A percentile compares a stretch with the other conserved stretches of the same genome.
These are phyloP conservation scores for Tyrannus savana DNA, from an alignment of 2,113 vertebrate species.

Conservation along the genomic window DNA sequence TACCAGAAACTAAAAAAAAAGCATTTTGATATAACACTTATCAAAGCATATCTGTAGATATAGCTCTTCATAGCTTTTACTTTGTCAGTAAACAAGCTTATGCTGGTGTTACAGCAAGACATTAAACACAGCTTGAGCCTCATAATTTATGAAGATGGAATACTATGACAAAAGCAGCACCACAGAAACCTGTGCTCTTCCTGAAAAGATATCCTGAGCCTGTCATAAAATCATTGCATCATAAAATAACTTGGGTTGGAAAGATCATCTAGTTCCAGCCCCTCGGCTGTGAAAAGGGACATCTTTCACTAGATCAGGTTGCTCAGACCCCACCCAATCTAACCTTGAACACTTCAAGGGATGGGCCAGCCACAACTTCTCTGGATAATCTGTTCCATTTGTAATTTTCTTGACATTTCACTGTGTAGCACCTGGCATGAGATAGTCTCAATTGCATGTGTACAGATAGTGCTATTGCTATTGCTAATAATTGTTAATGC, in stretches of 20 bases:
- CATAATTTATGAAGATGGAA: background rate
- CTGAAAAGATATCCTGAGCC: background rate
- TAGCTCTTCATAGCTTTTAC: background rate
- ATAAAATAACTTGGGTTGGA: background rate
- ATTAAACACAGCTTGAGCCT: background rate
- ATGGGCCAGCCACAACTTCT: background rate
- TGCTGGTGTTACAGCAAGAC: background rate
- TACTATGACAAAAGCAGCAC: background rate
- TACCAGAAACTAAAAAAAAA: background rate
- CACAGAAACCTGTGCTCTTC: background rate
- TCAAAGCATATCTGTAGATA: background rate
- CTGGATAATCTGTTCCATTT: background rate
- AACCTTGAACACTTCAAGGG: background rate
- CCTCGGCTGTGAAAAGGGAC: background rate
- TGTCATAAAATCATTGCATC: background rate
- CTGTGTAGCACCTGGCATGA: background rate
- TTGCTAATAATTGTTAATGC: background rate
- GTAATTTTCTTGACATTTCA: background rate
- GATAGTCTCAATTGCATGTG: background rate
- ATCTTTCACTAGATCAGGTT: background rate
- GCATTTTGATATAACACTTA: background rate
- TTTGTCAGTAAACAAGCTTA: background rate
- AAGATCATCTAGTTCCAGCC: background rate
- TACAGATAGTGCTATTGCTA: background rate
- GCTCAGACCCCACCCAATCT: background rate